Conservation (phyloP, 1,140 invertebrate species). For the Anagrus nilaparvatae region DNA sequence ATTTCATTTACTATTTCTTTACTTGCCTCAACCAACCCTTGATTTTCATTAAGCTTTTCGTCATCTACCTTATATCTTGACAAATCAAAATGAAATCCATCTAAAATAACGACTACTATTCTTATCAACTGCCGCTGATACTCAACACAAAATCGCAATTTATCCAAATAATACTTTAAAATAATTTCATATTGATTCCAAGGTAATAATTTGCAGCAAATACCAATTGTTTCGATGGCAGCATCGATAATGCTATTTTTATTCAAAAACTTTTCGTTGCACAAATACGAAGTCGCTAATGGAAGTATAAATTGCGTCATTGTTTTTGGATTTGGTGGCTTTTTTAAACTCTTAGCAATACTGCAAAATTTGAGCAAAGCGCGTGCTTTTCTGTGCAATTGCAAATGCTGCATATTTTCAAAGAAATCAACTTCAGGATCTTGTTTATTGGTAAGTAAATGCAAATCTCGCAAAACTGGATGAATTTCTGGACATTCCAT, state of each 20-base stretch:
- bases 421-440: constrained; percentile 90
- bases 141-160: constrained; percentile 56
- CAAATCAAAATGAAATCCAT: constrained; percentile 90
- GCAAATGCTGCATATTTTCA: constrained; percentile 81
- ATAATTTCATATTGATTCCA: constrained; percentile 81
- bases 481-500: constrained; percentile 60
- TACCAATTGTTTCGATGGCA: constrained; percentile 64
- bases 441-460: constrained; percentile 54
- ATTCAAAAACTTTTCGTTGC: constrained; percentile 61
- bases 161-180: constrained; percentile 67
- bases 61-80: constrained; percentile 39
- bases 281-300: constrained; percentile 68
- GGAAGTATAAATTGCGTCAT: constrained; percentile 79
- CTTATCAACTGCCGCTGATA: constrained; percentile 76
- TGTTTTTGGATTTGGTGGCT: constrained; percentile 54
- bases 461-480: constrained; percentile 64
- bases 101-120: constrained; percentile 72
- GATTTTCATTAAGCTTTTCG: constrained; percentile 7
- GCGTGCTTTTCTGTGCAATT: constrained; percentile 69
- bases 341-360: constrained; percentile 45
- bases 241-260: constrained; percentile 77
- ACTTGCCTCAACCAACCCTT: background rate
- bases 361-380: constrained; percentile 63
- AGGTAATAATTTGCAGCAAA: constrained; percentile 64
- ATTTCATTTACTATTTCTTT: constrained; percentile 23